These are phyloP conservation scores for Aurelia aurita complex sp. Pacific DNA, from an alignment of 30 jellyfish, hydroid and myxozoan species.

Conservation along the genomic window DNA sequence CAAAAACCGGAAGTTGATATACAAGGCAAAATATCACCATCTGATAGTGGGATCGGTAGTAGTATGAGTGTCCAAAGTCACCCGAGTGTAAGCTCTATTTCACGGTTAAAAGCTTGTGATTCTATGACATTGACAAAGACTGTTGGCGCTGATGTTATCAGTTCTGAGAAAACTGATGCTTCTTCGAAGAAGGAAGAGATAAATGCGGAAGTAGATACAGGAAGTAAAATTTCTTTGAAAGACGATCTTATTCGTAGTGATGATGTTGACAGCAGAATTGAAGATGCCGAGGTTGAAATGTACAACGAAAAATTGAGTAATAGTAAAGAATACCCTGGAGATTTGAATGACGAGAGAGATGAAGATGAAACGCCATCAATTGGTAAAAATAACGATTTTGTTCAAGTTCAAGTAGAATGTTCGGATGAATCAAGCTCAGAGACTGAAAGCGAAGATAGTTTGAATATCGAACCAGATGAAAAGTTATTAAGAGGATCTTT, in stretches of 20 bases:
- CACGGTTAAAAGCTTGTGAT: slow-evolving; percentile 9
- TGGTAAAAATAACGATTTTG: slow-evolving; percentile 19
- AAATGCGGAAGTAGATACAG: not conserved
- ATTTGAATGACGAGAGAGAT: slow-evolving; percentile 10
- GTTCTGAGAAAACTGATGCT: slow-evolving; percentile 5
- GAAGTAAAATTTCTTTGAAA: not conserved
- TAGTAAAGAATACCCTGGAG: slow-evolving; percentile 6
- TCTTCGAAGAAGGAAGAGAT: not conserved
- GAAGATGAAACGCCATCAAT: slow-evolving; percentile 48
- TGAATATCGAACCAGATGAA: too few relatives aligned
- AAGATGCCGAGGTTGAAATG: slow-evolving; percentile 66
- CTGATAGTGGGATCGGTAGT: slow-evolving; percentile 86
- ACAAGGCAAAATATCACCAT: slow-evolving; percentile 61
- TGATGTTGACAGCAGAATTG: slow-evolving; percentile 21
- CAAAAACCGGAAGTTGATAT: slow-evolving; percentile 14
- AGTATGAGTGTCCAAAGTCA: slow-evolving; percentile 74
- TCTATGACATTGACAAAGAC: not conserved
- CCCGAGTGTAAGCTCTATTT: slow-evolving; percentile 46
- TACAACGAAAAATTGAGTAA: slow-evolving; percentile 4
- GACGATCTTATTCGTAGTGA: not conserved
- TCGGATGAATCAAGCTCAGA: not conserved
- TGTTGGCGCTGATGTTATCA: not conserved
- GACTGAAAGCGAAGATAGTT: not conserved
- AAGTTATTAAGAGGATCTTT: too few relatives aligned
- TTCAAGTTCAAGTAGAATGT: not conserved